Percentiles rank a stretch among this genome's conserved stretches.
Conservation (phyloP, 2,888 invertebrate genomes). For the Cyclophora punctaria region DNA sequence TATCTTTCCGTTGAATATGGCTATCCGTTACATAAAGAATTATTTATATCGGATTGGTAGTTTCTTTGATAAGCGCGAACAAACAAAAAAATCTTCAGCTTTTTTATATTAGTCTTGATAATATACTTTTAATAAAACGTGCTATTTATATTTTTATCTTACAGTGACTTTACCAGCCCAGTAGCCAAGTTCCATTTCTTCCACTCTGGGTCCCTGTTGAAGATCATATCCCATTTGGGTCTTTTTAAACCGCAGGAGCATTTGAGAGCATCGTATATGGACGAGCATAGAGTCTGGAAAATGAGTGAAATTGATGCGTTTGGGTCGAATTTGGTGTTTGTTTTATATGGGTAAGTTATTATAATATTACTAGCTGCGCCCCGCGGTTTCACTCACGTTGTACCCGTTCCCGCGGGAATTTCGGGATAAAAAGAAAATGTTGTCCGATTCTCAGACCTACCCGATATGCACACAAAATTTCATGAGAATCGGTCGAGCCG, state of each 20-base stretch:
- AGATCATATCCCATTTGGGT: slow-evolving; percentile 82
- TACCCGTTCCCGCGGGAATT: background rate
- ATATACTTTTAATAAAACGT: too few relatives aligned
- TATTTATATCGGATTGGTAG: too few relatives aligned
- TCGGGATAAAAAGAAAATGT: background rate
- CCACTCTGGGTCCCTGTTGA: slow-evolving; percentile 88
- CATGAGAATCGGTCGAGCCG: too few relatives aligned
- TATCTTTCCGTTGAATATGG: too few relatives aligned
- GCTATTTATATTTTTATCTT: too few relatives aligned
- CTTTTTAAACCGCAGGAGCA: slow-evolving; percentile 79
- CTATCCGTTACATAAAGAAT: too few relatives aligned
- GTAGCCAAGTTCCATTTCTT: slow-evolving; percentile 78
- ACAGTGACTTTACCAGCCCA: background rate
- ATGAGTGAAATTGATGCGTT: slow-evolving; percentile 82
- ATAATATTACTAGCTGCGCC: background rate
- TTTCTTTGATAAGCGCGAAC: too few relatives aligned
- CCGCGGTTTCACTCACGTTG: too few relatives aligned
- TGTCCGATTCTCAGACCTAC: too few relatives aligned
- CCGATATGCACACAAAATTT: too few relatives aligned
- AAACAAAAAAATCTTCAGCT: too few relatives aligned
- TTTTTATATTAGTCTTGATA: too few relatives aligned
- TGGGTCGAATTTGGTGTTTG: slow-evolving; percentile 86
- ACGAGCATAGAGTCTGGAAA: slow-evolving; percentile 72
- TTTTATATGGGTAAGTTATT: slow-evolving; percentile 79
- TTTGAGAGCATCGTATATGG: slow-evolving; percentile 73